Evolutionary conservation across 2,888 invertebrate genomes (phyloP).

Genomic region (Apamea epomidion): DNA sequence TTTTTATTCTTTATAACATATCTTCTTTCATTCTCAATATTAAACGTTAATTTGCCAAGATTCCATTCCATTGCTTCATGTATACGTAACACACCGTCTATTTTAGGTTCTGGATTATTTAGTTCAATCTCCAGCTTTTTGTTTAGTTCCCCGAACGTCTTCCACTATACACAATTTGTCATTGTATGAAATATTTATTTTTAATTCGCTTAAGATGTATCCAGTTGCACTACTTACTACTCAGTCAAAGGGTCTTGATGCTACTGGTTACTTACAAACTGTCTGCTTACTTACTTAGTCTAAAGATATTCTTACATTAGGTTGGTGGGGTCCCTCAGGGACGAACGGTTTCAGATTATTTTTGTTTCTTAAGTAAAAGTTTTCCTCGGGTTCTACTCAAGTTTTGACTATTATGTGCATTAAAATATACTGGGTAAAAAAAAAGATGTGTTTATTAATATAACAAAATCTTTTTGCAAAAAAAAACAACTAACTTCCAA

Average conservation of each 20-base stretch:
- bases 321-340: not conserved
- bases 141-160: constrained; percentile 46
- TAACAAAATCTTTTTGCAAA: too few species aligned
- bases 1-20: not conserved
- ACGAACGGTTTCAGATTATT: not conserved
- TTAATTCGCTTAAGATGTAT: constrained; percentile 56
- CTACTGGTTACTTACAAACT: not conserved
- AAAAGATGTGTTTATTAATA: not conserved
- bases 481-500: too few species aligned
- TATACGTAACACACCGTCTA: constrained; percentile 31
- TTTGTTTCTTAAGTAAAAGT: not conserved
- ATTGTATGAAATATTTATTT: constrained; percentile 60
- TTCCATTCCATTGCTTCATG: constrained; percentile 33
- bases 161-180: constrained; percentile 57
- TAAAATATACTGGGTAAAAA: not conserved
- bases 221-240: constrained; percentile 32
- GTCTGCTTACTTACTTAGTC: not conserved
- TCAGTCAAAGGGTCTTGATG: not conserved
- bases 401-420: not conserved
- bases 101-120: constrained; percentile 51
- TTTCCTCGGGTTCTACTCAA: not conserved
- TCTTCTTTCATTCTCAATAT: not conserved
- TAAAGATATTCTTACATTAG: not conserved
- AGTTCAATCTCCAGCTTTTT: constrained; percentile 44
- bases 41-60: constrained; percentile 15